Percentiles rank a stretch among this genome's conserved stretches.
phyloP scores from a whole-genome alignment of 2,113 vertebrate species.

The Amia ocellicauda region DNA sequence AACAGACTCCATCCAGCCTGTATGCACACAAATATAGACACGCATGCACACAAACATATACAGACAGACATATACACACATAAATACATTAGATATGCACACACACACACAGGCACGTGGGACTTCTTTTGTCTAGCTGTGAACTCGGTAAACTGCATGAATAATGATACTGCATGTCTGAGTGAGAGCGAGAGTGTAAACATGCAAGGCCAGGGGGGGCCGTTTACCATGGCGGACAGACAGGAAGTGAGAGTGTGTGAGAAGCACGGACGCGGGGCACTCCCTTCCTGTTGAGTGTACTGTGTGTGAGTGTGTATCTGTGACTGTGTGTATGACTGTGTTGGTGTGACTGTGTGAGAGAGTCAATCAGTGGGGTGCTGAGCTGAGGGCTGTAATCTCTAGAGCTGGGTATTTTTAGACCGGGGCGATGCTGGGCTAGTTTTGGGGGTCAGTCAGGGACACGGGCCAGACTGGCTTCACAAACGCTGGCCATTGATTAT shows the following conservation, averaged over 20 bases:
- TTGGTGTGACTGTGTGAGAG: too few relatives aligned
- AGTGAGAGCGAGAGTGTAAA: not conserved
- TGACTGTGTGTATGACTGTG: too few relatives aligned
- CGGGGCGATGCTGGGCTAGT: too few relatives aligned
- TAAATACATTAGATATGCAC: not conserved
- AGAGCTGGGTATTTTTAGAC: too few relatives aligned
- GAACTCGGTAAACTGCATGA: slow-evolving; percentile 27
- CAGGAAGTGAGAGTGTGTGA: slow-evolving; percentile 17
- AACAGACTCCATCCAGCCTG: not conserved
- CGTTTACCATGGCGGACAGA: slow-evolving; percentile 5
- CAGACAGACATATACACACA: not conserved
- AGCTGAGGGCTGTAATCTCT: too few relatives aligned
- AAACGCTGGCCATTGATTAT: too few relatives aligned
- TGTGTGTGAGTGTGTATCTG: too few relatives aligned
- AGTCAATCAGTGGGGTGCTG: too few relatives aligned
- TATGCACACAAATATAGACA: not conserved
- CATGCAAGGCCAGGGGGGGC: not conserved
- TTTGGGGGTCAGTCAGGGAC: too few relatives aligned
- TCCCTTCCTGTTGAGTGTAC: too few relatives aligned
- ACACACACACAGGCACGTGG: not conserved
- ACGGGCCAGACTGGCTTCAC: too few relatives aligned
- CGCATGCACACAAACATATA: not conserved
- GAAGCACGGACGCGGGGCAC: not conserved
- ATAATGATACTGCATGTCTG: slow-evolving; percentile 17
- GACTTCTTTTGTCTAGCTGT: slow-evolving; percentile 1